Conservation (phyloP, 1,140 invertebrate species). For the Philotrypesis tridentata region DNA sequence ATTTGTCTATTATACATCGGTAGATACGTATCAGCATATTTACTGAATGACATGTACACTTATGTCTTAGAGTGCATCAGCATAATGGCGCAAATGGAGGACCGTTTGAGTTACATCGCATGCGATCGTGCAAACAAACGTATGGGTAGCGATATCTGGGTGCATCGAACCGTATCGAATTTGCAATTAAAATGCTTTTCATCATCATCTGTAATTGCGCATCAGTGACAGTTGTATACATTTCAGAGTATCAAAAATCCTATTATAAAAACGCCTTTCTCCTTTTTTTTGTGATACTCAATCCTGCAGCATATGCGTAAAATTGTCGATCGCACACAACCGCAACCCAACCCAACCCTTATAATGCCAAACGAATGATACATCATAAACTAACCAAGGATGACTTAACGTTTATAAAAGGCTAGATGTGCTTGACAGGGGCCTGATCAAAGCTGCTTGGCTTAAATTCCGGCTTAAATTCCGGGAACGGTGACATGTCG, state of each 20-base stretch:
- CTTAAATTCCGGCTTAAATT: slow-evolving; percentile 39
- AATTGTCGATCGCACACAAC: neutral
- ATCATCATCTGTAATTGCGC: neutral
- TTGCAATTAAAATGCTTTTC: neutral
- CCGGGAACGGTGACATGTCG: slow-evolving; percentile 50
- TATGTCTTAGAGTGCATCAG: slow-evolving; percentile 2
- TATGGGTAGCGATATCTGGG: neutral
- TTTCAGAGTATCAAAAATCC: neutral
- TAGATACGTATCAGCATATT: neutral
- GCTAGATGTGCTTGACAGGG: neutral
- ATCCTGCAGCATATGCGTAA: neutral
- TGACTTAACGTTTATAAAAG: neutral
- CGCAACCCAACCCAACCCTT: neutral
- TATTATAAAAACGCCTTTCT: neutral
- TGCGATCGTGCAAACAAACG: neutral
- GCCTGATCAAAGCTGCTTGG: neutral
- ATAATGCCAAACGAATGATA: neutral
- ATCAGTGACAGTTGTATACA: neutral
- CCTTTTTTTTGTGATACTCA: neutral
- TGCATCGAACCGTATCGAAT: neutral
- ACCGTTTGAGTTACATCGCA: neutral
- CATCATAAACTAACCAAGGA: neutral
- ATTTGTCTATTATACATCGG: neutral
- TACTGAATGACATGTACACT: neutral
- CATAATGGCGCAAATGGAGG: slow-evolving; percentile 7